Conservation (phyloP, 2,888 invertebrate genomes). For the Strigamia crassipes region DNA sequence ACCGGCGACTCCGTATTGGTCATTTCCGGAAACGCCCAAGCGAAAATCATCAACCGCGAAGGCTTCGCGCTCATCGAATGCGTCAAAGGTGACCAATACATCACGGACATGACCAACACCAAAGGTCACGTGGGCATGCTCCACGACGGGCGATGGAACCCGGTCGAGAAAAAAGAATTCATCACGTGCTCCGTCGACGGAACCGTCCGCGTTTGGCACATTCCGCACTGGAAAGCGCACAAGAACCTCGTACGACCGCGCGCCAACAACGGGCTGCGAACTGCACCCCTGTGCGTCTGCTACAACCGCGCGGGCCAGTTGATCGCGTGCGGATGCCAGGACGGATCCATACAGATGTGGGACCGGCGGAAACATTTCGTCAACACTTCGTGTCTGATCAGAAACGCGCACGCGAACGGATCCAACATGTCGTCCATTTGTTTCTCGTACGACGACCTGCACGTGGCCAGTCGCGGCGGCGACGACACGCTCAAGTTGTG, state of each 20-base stretch:
- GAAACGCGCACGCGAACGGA: slow-evolving; percentile 79
- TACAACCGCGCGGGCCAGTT: slow-evolving; percentile 84
- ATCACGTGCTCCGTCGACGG: slow-evolving; percentile 93
- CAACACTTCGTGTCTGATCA: slow-evolving; percentile 76
- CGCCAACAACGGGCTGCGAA: slow-evolving; percentile 82
- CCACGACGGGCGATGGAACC: slow-evolving; percentile 92
- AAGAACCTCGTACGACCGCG: slow-evolving; percentile 83
- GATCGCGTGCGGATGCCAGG: slow-evolving; percentile 88
- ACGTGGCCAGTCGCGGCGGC: slow-evolving; percentile 79
- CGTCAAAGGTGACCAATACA: slow-evolving; percentile 93
- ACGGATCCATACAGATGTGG: slow-evolving; percentile 97
- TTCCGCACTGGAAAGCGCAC: slow-evolving; percentile 78
- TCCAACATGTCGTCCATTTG: slow-evolving; percentile 80
- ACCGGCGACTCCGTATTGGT: slow-evolving; percentile 94
- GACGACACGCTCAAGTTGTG: slow-evolving; percentile 95
- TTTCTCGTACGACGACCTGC: slow-evolving; percentile 84
- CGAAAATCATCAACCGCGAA: slow-evolving; percentile 91
- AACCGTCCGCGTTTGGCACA: slow-evolving; percentile 88
- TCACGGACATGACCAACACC: slow-evolving; percentile 89
- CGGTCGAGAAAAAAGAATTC: slow-evolving; percentile 86
- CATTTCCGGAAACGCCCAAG: slow-evolving; percentile 81
- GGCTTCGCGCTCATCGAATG: slow-evolving; percentile 88
- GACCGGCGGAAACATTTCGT: slow-evolving; percentile 87
- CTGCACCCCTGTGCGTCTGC: slow-evolving; percentile 79
- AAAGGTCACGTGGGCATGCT: slow-evolving; percentile 93